Evolutionary conservation across 2,888 invertebrate genomes (phyloP).

Genomic region (Temnothorax rugatulus): DNA sequence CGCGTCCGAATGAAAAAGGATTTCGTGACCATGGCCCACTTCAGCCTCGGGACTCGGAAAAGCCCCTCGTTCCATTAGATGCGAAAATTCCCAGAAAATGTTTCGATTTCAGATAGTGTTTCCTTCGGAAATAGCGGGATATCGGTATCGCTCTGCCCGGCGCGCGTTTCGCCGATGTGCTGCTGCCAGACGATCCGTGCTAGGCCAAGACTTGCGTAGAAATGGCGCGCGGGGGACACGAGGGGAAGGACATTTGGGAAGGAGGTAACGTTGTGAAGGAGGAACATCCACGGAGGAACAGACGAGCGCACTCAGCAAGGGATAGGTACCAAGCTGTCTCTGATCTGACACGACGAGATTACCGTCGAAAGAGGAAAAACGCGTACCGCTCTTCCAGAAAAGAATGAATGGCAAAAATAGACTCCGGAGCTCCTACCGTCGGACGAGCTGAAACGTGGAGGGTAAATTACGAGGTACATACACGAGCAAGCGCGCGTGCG

Average conservation of each 20-base stretch:
- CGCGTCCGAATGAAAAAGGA: slow-evolving; percentile 54
- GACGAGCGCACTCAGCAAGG: slow-evolving; percentile 80
- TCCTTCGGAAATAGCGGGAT: slow-evolving; percentile 61
- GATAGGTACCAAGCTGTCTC: slow-evolving; percentile 73
- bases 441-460: slow-evolving; percentile 34
- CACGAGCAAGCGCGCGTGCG: not conserved
- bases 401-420: slow-evolving; percentile 77
- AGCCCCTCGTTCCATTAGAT: slow-evolving; percentile 69
- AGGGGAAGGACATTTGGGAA: slow-evolving; percentile 66
- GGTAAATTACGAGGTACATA: slow-evolving; percentile 47
- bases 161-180: slow-evolving; percentile 54
- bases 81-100: slow-evolving; percentile 73
- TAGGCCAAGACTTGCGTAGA: slow-evolving; percentile 56
- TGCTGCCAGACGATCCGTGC: slow-evolving; percentile 59
- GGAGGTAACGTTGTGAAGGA: slow-evolving; percentile 67
- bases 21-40: slow-evolving; percentile 55
- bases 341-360: slow-evolving; percentile 80
- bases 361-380: slow-evolving; percentile 79
- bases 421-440: slow-evolving; percentile 51
- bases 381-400: slow-evolving; percentile 72
- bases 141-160: slow-evolving; percentile 63
- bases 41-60: slow-evolving; percentile 11
- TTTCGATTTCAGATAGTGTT: slow-evolving; percentile 71
- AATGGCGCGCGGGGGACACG: slow-evolving; percentile 26
- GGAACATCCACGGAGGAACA: slow-evolving; percentile 72